Conservation (phyloP, 2,113 vertebrate genomes). For the Tychaedon coryphoeus region DNA sequence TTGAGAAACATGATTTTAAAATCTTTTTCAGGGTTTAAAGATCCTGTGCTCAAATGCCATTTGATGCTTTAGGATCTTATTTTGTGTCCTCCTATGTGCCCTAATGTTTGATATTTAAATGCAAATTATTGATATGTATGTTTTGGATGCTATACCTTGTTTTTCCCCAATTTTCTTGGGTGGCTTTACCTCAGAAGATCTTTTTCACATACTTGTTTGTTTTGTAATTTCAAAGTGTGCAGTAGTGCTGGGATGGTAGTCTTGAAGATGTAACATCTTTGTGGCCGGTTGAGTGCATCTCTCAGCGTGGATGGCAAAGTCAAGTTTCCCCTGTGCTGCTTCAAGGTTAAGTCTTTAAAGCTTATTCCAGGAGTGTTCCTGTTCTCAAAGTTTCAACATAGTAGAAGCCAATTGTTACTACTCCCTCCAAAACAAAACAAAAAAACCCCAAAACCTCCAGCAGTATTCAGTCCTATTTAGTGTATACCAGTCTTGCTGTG, state of each 20-base stretch:
- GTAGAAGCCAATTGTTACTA: background rate
- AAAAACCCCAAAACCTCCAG: fast-evolving
- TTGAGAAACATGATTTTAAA: background rate
- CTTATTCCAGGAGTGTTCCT: fast-evolving
- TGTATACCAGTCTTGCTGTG: background rate
- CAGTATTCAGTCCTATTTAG: background rate
- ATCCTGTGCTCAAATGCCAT: background rate
- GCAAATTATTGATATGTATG: background rate
- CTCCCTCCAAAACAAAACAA: background rate
- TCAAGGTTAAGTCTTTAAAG: background rate
- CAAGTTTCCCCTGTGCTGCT: background rate
- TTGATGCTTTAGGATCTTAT: background rate
- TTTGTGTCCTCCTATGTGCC: fast-evolving
- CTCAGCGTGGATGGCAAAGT: background rate
- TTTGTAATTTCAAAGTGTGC: background rate
- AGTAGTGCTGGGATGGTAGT: background rate
- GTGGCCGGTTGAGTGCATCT: background rate
- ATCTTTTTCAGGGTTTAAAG: background rate
- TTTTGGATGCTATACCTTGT: background rate
- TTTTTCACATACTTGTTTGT: background rate
- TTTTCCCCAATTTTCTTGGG: background rate
- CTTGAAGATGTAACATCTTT: background rate
- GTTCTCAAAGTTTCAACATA: background rate
- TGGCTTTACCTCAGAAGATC: background rate
- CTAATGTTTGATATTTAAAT: background rate